Conservation (phyloP, 2,888 invertebrate species). For the Drosophila maculinotata region DNA sequence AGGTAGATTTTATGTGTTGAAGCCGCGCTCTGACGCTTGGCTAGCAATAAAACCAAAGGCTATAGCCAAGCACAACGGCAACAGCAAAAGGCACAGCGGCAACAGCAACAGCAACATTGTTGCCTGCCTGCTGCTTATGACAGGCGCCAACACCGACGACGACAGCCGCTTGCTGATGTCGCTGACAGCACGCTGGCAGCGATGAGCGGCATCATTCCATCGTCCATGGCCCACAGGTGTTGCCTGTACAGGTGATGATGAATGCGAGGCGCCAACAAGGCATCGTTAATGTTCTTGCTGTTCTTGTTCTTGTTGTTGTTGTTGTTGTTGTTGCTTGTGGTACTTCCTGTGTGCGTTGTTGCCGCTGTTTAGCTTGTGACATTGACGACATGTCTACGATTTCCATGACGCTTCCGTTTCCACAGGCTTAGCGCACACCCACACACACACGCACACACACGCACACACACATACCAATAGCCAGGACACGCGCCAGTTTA, state of each 20-base stretch:
- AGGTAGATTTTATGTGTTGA: conserved; percentile 66
- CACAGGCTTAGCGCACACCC: conserved; percentile 26
- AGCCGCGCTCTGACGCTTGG: conserved; percentile 37
- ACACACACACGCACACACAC: conserved; percentile 4
- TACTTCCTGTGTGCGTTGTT: conserved; percentile 32
- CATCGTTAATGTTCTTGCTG: conserved; percentile 27
- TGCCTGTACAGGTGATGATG: conserved; percentile 53
- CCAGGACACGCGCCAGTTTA: conserved; percentile 47
- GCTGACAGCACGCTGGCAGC: too few species aligned
- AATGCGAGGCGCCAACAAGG: conserved; percentile 36
- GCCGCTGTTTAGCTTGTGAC: conserved; percentile 58
- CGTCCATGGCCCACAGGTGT: conserved; percentile 48
- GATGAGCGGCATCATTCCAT: conserved; percentile 9
- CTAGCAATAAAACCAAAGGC: conserved; percentile 39
- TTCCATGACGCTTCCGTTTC: conserved; percentile 62
- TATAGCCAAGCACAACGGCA: conserved; percentile 3
- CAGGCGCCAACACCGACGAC: conserved; percentile 34
- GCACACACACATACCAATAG: not conserved
- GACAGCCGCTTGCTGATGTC: conserved; percentile 40
- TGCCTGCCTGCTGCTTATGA: conserved; percentile 38
- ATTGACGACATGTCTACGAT: conserved; percentile 72
- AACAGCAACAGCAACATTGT: conserved; percentile 36
- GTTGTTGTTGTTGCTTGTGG: conserved; percentile 17
- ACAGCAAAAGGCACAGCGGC: conserved; percentile 1
- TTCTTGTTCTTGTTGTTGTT: conserved; percentile 9